phyloP scores from a whole-genome alignment of 2,888 invertebrate genomes.

The Chrysolina americana region DNA sequence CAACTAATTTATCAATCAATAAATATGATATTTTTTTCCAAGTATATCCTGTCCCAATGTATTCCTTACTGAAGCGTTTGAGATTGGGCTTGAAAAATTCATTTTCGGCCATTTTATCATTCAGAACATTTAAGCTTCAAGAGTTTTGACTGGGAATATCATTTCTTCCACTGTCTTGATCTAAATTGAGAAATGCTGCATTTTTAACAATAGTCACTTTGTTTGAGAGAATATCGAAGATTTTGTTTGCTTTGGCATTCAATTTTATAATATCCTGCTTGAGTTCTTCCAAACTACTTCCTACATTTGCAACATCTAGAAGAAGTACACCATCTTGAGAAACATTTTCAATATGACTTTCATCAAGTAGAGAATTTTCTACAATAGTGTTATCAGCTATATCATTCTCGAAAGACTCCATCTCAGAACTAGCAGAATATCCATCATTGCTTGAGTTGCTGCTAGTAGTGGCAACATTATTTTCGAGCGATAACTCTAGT shows the following conservation, averaged over 20 bases:
- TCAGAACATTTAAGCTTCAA: too few species aligned
- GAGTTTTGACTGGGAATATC: neutral
- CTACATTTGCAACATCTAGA: neutral
- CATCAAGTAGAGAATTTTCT: neutral
- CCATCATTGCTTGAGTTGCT: neutral
- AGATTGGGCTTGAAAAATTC: too few species aligned
- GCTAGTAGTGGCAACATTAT: neutral
- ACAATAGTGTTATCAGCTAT: too few species aligned
- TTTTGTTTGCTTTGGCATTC: too few species aligned
- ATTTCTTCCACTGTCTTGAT: neutral
- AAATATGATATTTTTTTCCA: neutral
- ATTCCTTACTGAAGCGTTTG: too few species aligned
- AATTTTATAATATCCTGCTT: too few species aligned
- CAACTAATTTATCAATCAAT: neutral
- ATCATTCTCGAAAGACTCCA: too few species aligned
- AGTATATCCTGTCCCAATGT: neutral
- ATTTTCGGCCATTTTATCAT: too few species aligned
- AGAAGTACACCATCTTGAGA: neutral
- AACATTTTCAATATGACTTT: neutral
- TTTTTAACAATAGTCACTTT: too few species aligned
- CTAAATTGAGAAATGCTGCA: too few species aligned
- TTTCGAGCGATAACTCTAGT: neutral
- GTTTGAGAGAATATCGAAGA: too few species aligned
- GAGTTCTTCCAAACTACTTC: neutral
- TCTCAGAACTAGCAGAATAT: neutral